Percentiles rank a stretch among this genome's conserved stretches.
Conservation (phyloP, 2,797 vertebrate genomes). For the Phataginus tricuspis region DNA sequence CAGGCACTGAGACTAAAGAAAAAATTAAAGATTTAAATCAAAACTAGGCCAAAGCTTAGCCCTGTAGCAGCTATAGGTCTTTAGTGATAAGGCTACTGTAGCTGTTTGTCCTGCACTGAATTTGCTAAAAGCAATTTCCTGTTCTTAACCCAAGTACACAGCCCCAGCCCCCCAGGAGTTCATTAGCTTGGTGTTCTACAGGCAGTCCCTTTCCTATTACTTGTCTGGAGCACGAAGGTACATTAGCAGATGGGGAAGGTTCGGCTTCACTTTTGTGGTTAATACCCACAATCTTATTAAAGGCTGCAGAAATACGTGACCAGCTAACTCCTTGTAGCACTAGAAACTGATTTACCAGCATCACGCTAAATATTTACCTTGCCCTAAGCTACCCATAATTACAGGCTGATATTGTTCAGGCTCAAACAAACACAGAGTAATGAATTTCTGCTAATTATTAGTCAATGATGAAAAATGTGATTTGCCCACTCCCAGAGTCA, state of each 20-base stretch:
- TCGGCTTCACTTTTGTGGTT: slow-evolving; percentile 81
- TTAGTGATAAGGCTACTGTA: slow-evolving; percentile 29
- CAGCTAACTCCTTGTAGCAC: slow-evolving; percentile 66
- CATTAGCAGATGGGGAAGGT: slow-evolving; percentile 64
- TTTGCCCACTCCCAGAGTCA: slow-evolving; percentile 63
- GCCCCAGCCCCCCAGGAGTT: slow-evolving; percentile 84
- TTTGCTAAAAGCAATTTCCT: slow-evolving; percentile 84
- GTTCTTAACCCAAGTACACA: slow-evolving; percentile 79
- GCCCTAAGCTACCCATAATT: slow-evolving; percentile 85
- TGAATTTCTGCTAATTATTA: slow-evolving; percentile 86
- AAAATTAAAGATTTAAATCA: slow-evolving; percentile 57
- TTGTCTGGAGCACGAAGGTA: slow-evolving; percentile 71
- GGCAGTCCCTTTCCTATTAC: slow-evolving; percentile 70
- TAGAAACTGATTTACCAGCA: slow-evolving; percentile 81
- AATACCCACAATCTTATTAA: slow-evolving; percentile 84
- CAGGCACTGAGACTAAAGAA: background rate
- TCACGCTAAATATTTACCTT: slow-evolving; percentile 83
- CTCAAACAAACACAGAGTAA: slow-evolving; percentile 81
- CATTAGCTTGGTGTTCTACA: slow-evolving; percentile 84
- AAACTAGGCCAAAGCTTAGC: slow-evolving; percentile 34
- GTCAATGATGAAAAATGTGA: slow-evolving; percentile 76
- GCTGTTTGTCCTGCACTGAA: slow-evolving; percentile 71
- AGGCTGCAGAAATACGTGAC: slow-evolving; percentile 78
- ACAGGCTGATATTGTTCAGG: slow-evolving; percentile 82
- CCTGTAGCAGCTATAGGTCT: background rate